Base-by-base conservation (phyloP, 53 echinoderm and acorn worm genomes). In the Holothuria scabra region DNA sequence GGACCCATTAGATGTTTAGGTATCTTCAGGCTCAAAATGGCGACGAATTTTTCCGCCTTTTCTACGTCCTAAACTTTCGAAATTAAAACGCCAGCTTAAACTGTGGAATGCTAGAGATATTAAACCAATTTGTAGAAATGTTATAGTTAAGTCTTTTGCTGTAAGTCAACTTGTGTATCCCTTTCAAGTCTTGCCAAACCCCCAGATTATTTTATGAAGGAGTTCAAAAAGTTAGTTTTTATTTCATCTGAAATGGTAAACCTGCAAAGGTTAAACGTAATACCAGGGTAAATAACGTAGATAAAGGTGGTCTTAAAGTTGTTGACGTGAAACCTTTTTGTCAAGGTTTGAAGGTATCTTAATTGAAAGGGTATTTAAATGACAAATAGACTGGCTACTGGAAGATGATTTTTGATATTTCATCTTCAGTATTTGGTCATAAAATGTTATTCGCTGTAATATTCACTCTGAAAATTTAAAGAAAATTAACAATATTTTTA, bases 171-270 rank as follows among this genome's bases (percentile, higher is more conserved):
- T 56, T 8, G 76, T 76, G 1, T 76, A 28, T 56, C 58, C 52
- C 52, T 76, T 30, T 76, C 74, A 35, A 76, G 76, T 76, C 10
- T 28, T 76, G 0, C 76, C 76, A 25, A 76, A 25, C 75, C 75
- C 14, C 55, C 75, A 2, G 24, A 41, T 55, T 12, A 30, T 26
- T 76, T 76, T 28, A 56, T 76, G 8, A 56, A 76, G 11, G 46
- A 76, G 4, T 5, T 5, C 12, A 76, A 28, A 0, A 20, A 19
- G 22, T 28, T 19, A 76, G 56, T 29, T 76, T 76, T 56, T 1
- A 76, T 56, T 56, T 76, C 12, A 76, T 76, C 2, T 76, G 76
- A 19, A 3, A 20, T 76, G 76, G 76, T 5, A 63, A 63, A 26
- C 25, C 9, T 4, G 29, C 1, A 1, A 63, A 63, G 22, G 25